Evolutionary conservation across 1,140 invertebrate genomes (phyloP).

Genomic region (Ectropis grisescens): DNA sequence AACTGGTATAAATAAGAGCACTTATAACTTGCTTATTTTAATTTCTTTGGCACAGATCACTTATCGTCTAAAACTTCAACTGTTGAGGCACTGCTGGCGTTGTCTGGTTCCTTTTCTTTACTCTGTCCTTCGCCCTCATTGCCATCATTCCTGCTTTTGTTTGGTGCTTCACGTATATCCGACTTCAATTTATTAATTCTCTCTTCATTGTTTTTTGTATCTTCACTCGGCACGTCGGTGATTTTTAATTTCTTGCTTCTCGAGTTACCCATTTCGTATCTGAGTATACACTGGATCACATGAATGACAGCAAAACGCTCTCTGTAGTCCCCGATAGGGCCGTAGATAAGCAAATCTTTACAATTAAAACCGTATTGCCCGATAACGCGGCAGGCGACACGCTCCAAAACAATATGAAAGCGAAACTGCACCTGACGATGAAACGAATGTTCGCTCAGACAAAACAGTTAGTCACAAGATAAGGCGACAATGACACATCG

Average conservation of each 20-base stretch:
- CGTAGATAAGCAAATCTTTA: constrained; percentile 13
- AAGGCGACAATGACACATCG: constrained; percentile 54
- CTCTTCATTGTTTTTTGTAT: constrained; percentile 22
- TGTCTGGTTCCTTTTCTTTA: constrained; percentile 35
- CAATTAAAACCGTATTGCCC: constrained; percentile 6
- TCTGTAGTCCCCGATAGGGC: constrained; percentile 26
- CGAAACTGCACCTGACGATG: constrained; percentile 39
- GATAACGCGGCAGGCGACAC: constrained; percentile 30
- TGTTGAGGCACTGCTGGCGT: constrained; percentile 54
- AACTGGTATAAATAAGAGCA: too few relatives aligned
- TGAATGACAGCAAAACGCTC: constrained; percentile 16
- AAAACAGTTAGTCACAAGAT: constrained; percentile 40
- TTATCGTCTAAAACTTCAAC: constrained; percentile 59
- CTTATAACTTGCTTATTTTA: too few relatives aligned
- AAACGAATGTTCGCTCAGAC: constrained; percentile 17
- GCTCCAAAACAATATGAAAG: constrained; percentile 30
- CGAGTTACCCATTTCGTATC: constrained; percentile 47
- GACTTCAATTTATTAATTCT: constrained; percentile 45
- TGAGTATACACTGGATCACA: constrained; percentile 13
- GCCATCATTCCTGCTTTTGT: constrained; percentile 12
- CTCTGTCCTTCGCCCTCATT: constrained; percentile 12
- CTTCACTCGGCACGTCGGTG: constrained; percentile 19
- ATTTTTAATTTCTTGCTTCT: constrained; percentile 59
- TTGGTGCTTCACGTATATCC: constrained; percentile 25
- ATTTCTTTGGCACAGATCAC: constrained; percentile 18